Percentiles rank a stretch among this genome's conserved stretches.
Evolutionary conservation across 2,113 vertebrate genomes (phyloP).

Genomic region (Ophiodon elongatus): DNA sequence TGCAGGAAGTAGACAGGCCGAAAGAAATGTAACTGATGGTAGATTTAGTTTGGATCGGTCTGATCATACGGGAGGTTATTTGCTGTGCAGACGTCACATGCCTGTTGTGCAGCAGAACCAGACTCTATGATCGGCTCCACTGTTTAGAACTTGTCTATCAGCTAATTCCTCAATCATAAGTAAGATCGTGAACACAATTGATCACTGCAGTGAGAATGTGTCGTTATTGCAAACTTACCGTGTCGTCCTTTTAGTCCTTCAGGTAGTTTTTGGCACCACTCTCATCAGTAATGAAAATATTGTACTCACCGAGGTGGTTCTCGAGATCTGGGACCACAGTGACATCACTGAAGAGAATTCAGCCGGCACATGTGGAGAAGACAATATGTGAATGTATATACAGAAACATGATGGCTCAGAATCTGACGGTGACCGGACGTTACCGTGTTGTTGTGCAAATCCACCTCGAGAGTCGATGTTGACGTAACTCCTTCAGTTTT

Average conservation of each 20-base stretch:
- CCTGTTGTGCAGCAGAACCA: neutral
- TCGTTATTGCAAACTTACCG: neutral
- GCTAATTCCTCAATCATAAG: neutral
- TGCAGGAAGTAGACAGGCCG: neutral
- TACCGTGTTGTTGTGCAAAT: neutral
- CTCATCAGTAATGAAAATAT: neutral
- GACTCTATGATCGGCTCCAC: neutral
- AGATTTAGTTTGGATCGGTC: neutral
- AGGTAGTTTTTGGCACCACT: neutral
- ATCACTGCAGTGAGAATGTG: neutral
- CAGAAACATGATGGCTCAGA: neutral
- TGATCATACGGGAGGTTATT: neutral
- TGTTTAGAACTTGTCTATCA: neutral
- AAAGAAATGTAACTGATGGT: neutral
- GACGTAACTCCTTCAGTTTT: neutral
- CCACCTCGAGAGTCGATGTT: neutral
- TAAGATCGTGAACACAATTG: neutral
- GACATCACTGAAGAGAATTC: neutral
- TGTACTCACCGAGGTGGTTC: neutral
- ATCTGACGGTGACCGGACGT: neutral
- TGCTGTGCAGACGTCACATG: neutral
- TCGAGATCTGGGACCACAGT: neutral
- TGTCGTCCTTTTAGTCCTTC: neutral
- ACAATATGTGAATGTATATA: neutral
- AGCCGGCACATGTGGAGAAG: neutral